Conservation (phyloP, 1,140 invertebrate genomes). For the Uloborus diversus region DNA sequence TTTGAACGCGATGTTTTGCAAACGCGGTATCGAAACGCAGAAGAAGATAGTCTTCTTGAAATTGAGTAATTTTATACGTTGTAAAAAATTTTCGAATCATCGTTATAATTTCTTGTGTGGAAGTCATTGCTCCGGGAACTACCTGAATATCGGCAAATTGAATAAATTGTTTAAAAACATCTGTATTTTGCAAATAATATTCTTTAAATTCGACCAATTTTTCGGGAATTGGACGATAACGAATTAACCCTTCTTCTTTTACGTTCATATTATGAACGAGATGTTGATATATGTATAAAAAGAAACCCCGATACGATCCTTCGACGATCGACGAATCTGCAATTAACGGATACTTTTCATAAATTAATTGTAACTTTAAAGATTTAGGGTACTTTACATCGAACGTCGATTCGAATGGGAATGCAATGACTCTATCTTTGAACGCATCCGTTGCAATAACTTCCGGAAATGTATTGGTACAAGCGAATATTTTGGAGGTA, state of each 20-base stretch:
- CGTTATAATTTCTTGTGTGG: conserved; percentile 7
- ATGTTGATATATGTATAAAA: conserved; percentile 4
- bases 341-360: background rate
- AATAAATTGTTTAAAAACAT: conserved; percentile 23
- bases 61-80: background rate
- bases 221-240: background rate
- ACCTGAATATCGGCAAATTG: conserved; percentile 1
- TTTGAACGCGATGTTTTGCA: background rate
- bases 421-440: conserved; percentile 13
- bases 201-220: conserved; percentile 1
- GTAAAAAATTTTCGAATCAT: conserved; percentile 27
- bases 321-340: conserved; percentile 6
- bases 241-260: background rate
- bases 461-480: conserved; percentile 11
- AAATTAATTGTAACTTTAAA: background rate
- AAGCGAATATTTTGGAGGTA: conserved; percentile 13
- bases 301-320: conserved; percentile 1
- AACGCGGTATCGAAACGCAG: conserved; percentile 24
- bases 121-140: background rate
- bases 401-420: conserved; percentile 13
- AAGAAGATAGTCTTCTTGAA: conserved; percentile 3
- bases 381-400: background rate
- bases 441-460: background rate
- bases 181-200: conserved; percentile 2
- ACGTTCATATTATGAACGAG: background rate